These are phyloP conservation scores for Zosterops lateralis DNA, from an alignment of 2,113 vertebrate genomes.

Conservation along the genomic window DNA sequence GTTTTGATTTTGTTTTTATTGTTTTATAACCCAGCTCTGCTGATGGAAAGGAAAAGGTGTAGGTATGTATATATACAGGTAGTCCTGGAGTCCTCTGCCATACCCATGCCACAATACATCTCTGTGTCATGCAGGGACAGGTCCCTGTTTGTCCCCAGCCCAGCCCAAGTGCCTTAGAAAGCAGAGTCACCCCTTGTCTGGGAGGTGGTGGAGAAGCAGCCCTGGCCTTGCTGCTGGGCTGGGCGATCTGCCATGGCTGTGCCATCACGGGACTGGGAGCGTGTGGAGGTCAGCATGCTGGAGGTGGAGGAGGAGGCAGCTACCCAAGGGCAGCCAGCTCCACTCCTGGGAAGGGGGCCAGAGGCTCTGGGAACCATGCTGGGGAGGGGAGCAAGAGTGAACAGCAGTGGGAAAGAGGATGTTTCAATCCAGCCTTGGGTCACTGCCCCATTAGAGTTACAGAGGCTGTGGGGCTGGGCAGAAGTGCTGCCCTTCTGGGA, in stretches of 20 bases:
- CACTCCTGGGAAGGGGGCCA: background rate
- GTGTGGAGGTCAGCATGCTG: accelerated
- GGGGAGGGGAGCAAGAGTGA: background rate
- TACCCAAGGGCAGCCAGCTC: background rate
- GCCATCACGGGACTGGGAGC: background rate
- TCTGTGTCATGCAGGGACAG: accelerated
- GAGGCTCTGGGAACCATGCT: background rate
- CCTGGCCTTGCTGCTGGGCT: accelerated
- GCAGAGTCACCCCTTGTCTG: background rate
- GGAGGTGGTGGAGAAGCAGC: accelerated
- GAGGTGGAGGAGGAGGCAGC: background rate
- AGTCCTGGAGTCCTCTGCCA: background rate
- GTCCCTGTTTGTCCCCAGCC: background rate
- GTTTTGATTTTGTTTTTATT: background rate
- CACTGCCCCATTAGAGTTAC: accelerated
- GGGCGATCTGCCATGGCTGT: background rate
- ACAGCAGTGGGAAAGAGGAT: background rate
- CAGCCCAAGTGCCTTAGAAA: accelerated
- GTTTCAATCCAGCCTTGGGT: background rate
- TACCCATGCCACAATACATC: background rate
- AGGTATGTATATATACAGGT: background rate
- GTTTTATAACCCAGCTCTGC: background rate
- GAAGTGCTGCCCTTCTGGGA: background rate
- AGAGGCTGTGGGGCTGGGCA: background rate
- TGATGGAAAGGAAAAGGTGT: background rate